phyloP scores from a whole-genome alignment of 2,797 vertebrate species.

The Hippocampus kuda region DNA sequence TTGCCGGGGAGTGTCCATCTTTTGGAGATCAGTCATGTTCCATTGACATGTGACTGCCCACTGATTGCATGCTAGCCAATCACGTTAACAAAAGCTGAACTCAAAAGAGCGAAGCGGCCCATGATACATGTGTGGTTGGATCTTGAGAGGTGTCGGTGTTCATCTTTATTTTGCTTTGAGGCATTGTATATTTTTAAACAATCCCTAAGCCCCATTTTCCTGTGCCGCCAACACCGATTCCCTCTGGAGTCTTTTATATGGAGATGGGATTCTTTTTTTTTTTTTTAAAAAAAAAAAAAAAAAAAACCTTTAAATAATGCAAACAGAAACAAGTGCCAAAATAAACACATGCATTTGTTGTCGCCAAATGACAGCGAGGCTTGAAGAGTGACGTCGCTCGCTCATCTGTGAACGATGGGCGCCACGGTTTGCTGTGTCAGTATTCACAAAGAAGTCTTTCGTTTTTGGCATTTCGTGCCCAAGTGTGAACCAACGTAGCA shows the following conservation, averaged over 20 bases:
- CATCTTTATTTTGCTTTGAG: neutral
- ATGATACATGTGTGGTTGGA: neutral
- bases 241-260: slow-evolving; percentile 1
- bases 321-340: slow-evolving; percentile 12
- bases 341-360: slow-evolving; percentile 23
- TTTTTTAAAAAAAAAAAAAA: too few species aligned
- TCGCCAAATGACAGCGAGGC: slow-evolving; percentile 38
- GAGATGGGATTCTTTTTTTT: slow-evolving; percentile 3
- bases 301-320: slow-evolving; percentile 1
- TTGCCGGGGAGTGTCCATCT: too few species aligned
- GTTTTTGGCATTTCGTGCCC: slow-evolving; percentile 5
- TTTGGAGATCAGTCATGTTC: too few species aligned
- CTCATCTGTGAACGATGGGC: neutral
- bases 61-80: neutral
- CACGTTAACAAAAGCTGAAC: neutral
- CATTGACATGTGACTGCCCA: neutral
- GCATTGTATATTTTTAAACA: neutral
- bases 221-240: neutral
- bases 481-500: slow-evolving; percentile 31
- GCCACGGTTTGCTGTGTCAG: neutral
- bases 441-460: neutral
- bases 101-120: neutral
- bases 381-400: slow-evolving; percentile 2
- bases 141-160: neutral
- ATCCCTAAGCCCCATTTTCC: neutral